These are phyloP conservation scores for Ariolimax columbianus DNA, from an alignment of 2,888 invertebrate genomes.

Conservation along the genomic window DNA sequence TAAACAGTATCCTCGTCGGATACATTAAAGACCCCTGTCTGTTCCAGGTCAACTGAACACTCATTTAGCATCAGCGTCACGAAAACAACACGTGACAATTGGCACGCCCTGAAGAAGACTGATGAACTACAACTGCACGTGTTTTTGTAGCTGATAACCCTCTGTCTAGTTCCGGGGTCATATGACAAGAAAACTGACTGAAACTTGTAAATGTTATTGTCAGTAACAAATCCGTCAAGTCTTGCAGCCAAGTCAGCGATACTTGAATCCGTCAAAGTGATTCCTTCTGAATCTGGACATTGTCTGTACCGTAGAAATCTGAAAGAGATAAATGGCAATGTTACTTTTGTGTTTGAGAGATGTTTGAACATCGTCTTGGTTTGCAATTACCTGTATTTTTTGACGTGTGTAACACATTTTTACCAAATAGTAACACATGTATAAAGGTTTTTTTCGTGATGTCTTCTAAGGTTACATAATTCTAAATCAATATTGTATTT, in stretches of 20 bases:
- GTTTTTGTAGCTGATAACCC: slow-evolving; percentile 27
- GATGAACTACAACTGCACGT: neutral
- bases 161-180: neutral
- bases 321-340: no score
- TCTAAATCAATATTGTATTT: no score
- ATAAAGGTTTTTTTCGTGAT: no score
- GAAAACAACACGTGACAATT: slow-evolving; percentile 15
- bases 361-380: no score
- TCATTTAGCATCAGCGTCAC: slow-evolving; percentile 37
- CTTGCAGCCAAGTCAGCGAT: slow-evolving; percentile 1
- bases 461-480: no score
- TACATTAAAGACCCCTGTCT: slow-evolving; percentile 12
- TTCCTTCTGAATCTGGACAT: neutral
- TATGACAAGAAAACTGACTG: neutral
- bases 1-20: slow-evolving; percentile 11
- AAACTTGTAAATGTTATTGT: slow-evolving; percentile 21
- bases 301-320: slow-evolving; percentile 1
- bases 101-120: slow-evolving; percentile 43
- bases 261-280: neutral
- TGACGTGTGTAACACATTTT: no score
- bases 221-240: neutral
- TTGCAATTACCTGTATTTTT: no score
- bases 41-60: slow-evolving; percentile 38
- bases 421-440: no score
- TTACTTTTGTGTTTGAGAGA: no score